These are phyloP conservation scores for Malachius bipustulatus DNA, from an alignment of 2,888 invertebrate species.

Conservation along the genomic window DNA sequence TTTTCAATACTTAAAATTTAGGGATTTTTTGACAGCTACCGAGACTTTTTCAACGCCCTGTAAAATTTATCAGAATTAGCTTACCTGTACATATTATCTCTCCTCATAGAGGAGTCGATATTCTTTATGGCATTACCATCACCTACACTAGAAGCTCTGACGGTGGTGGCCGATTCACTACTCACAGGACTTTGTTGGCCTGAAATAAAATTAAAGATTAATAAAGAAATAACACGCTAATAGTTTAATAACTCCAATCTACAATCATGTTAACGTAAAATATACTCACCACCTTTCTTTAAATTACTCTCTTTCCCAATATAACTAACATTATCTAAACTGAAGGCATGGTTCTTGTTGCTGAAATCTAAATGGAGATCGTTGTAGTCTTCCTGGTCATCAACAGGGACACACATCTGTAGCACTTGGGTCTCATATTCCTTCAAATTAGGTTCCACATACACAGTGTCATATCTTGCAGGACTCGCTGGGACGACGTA, in stretches of 20 bases:
- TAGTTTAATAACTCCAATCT: background rate
- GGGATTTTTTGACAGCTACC: no score
- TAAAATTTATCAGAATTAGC: no score
- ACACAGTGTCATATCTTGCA: constrained; percentile 57
- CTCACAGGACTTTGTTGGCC: constrained; percentile 71
- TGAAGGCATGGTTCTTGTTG: constrained; percentile 77
- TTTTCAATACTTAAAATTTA: no score
- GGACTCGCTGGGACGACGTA: constrained; percentile 47
- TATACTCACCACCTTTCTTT: constrained; percentile 41
- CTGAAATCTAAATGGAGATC: constrained; percentile 79
- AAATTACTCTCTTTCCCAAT: constrained; percentile 67
- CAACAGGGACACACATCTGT: constrained; percentile 83
- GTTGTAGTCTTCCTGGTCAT: constrained; percentile 63
- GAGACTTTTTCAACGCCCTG: no score
- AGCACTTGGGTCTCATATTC: constrained; percentile 92
- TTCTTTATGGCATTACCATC: constrained; percentile 25
- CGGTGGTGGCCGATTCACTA: constrained; percentile 73
- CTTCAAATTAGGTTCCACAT: constrained; percentile 68
- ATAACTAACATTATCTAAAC: constrained; percentile 79
- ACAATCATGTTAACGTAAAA: background rate
- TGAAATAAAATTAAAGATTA: constrained; percentile 27
- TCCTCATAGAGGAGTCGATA: constrained; percentile 23
- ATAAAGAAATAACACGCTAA: constrained; percentile 8
- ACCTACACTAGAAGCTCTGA: constrained; percentile 58
- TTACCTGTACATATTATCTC: constrained; percentile 25